Evolutionary conservation across 2,888 invertebrate species (phyloP).

Genomic region (Erebia palarica): DNA sequence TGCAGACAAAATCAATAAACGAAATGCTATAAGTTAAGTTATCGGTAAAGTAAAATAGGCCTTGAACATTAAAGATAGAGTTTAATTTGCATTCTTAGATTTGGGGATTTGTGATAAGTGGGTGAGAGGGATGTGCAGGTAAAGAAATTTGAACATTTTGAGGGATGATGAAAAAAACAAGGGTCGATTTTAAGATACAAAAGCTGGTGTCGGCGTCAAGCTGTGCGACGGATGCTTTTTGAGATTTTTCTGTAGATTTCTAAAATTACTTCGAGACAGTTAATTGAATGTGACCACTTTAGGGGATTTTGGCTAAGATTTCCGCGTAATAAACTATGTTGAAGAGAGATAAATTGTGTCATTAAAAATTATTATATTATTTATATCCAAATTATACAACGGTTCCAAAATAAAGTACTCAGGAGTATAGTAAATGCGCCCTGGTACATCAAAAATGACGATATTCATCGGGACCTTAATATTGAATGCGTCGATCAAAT

Average conservation of each 20-base stretch:
- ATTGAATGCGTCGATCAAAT: too few species aligned
- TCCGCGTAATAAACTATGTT: conserved; percentile 24
- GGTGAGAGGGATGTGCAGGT: conserved; percentile 64
- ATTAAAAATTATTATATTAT: too few species aligned
- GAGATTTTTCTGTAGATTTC: conserved; percentile 73
- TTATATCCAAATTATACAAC: too few species aligned
- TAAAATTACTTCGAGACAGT: conserved; percentile 64
- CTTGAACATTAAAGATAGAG: conserved; percentile 43
- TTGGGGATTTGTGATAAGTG: conserved; percentile 41
- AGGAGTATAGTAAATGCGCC: too few species aligned
- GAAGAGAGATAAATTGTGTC: background rate
- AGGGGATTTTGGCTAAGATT: conserved; percentile 55
- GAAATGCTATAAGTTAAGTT: conserved; percentile 49
- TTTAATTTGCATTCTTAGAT: conserved; percentile 40
- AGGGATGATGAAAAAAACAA: conserved; percentile 79
- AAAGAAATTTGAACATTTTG: conserved; percentile 79
- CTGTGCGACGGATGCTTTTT: conserved; percentile 75
- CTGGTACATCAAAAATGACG: too few species aligned
- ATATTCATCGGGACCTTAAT: too few species aligned
- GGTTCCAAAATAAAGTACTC: too few species aligned
- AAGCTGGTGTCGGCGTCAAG: conserved; percentile 77
- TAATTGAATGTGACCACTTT: conserved; percentile 75
- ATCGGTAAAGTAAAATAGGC: conserved; percentile 40
- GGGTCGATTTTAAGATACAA: conserved; percentile 78
- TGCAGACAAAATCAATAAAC: conserved; percentile 51